phyloP scores from a whole-genome alignment of 1,140 invertebrate genomes.

The Meteorus sp. region DNA sequence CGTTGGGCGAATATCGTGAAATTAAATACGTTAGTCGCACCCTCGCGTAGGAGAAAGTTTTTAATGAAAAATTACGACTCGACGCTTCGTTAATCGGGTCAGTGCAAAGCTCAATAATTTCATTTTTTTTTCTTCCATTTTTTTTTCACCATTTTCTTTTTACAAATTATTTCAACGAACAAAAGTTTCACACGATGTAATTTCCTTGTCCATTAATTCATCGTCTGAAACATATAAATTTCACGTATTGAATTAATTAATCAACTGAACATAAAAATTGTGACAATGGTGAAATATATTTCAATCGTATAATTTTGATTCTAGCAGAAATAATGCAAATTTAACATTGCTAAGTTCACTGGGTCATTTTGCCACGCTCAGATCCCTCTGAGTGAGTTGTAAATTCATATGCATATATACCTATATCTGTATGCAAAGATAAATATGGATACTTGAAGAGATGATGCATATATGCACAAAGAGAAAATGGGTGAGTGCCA shows the following conservation, averaged over 20 bases:
- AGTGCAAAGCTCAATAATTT: conserved; percentile 1
- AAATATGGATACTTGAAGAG: conserved; percentile 11
- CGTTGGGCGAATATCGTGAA: conserved; percentile 16
- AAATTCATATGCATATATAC: too few species aligned
- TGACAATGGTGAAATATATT: too few species aligned
- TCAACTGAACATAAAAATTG: too few species aligned
- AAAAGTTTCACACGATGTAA: not conserved
- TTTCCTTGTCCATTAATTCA: too few species aligned
- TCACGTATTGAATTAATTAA: too few species aligned
- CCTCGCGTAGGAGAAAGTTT: conserved; percentile 9
- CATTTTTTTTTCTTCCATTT: too few species aligned
- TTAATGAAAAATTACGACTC: conserved; percentile 19
- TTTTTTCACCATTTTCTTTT: too few species aligned
- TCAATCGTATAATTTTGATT: not conserved
- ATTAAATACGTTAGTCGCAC: conserved; percentile 17
- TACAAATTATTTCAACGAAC: too few species aligned
- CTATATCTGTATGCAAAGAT: not conserved
- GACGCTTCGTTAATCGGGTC: conserved; percentile 9
- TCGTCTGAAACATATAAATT: too few species aligned
- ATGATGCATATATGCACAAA: not conserved
- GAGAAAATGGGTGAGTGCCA: conserved; percentile 7
- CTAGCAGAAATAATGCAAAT: not conserved
- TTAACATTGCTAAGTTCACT: not conserved
- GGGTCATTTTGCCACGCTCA: not conserved
- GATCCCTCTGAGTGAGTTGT: not conserved